Percentiles rank a stretch among this genome's conserved stretches.
Conservation (phyloP, 2,888 invertebrate species). For the Beris chalybata region DNA sequence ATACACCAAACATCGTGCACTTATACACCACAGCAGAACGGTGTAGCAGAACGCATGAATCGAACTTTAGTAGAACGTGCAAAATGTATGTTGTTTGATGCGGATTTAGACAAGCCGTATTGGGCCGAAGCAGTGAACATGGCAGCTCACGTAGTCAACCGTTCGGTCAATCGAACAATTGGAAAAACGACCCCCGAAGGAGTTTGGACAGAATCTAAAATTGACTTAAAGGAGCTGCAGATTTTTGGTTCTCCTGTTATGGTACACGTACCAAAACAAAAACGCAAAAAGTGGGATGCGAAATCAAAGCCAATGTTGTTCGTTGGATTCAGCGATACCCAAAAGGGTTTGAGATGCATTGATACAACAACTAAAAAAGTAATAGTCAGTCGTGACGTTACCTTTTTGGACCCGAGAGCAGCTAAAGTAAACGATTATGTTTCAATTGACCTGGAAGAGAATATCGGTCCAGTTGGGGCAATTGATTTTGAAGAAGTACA, state of each 20-base stretch:
- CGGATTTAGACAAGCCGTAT: conserved; percentile 38
- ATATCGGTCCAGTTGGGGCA: not conserved
- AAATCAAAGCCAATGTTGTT: conserved; percentile 46
- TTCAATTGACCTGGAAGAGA: conserved; percentile 2
- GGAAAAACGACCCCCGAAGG: no score
- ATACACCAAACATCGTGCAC: conserved; percentile 42
- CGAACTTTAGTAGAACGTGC: conserved; percentile 42
- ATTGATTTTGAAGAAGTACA: not conserved
- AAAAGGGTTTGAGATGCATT: conserved; percentile 35
- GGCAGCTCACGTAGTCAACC: not conserved
- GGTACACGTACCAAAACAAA: conserved; percentile 38
- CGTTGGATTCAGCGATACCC: conserved; percentile 47
- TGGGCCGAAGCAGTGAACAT: conserved; percentile 48
- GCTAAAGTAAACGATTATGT: not conserved
- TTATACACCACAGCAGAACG: conserved; percentile 42
- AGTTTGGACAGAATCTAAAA: not conserved
- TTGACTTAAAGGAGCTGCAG: no score
- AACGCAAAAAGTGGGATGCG: conserved; percentile 45
- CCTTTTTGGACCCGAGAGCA: not conserved
- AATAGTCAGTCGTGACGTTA: not conserved
- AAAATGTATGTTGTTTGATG: conserved; percentile 42
- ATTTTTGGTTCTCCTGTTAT: conserved; percentile 49
- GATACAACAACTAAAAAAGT: not conserved
- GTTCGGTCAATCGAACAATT: no score
- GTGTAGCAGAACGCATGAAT: conserved; percentile 36